Base-by-base conservation (phyloP, 2,113 vertebrate species). In the Loxodonta africana region DNA sequence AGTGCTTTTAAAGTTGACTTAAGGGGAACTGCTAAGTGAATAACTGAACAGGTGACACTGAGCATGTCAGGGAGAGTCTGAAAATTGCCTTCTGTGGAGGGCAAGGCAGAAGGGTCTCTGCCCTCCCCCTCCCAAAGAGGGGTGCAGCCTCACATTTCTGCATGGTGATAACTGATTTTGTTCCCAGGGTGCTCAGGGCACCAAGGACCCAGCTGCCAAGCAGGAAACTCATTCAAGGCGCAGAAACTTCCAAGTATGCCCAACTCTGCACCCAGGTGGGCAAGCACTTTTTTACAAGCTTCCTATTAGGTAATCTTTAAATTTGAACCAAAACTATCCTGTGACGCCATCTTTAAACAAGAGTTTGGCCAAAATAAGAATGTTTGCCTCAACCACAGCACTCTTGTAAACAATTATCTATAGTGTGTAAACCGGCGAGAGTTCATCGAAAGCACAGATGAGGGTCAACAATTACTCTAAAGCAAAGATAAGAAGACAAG, bases 61-160 rank as follows among this genome's bases (percentile, higher is more conserved):
- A 62, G 25, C 8, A 17, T 5, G 0, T 73, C 0, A 21, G 41
- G 28, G 23, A 28, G 4, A 44, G 46, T 18, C 33, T 46, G 18
- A 8, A 46, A 26, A 30, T 0, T 20, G 25, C n/a, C 18, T 25
- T 28, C 37, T 7, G 4, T 0, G n/a, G 65, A n/a, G 41, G 73
- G 23, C 63, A 51, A 28, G 8, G 37, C n/a, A 33, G 25, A 25
- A 0, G 8, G 41, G 78, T n/a, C n/a, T n/a, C 46, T 6, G 11
- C 20, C 67, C 67, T 5, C 12, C 46, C 11, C 14, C 5, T 57
- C 1, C 48, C 33, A 2, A 4, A 26, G 10, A 28, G 25, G 17
- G 25, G 25, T 25, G 41, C 1, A 30, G 51, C 23, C 69, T n/a
- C 21, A 1, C 0, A 8, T n/a, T 5, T n/a, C 76, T 20, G 1